phyloP scores from a whole-genome alignment of 1,140 invertebrate genomes.

The Metaphire vulgaris region DNA sequence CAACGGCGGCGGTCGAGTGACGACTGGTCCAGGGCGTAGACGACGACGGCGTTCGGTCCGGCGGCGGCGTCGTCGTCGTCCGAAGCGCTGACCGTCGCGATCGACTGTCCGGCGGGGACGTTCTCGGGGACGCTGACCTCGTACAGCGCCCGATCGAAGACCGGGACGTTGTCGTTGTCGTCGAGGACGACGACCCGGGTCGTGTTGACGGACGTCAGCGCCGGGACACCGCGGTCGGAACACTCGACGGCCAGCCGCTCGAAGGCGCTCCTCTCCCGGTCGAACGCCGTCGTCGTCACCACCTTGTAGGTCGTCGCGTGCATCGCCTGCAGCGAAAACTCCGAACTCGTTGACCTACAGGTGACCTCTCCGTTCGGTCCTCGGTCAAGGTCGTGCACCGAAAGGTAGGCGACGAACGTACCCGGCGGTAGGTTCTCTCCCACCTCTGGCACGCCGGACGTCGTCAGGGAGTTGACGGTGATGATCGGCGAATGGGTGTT shows the following conservation, averaged over 20 bases:
- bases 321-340: conserved; percentile 11
- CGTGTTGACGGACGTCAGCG: conserved; percentile 49
- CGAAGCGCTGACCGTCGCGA: conserved; percentile 69
- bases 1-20: neutral
- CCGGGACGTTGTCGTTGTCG: conserved; percentile 87
- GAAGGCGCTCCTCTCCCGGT: conserved; percentile 73
- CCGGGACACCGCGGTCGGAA: conserved; percentile 38
- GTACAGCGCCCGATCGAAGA: conserved; percentile 81
- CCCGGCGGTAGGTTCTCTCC: conserved; percentile 10
- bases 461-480: conserved; percentile 14
- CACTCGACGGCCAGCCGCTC: conserved; percentile 76
- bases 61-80: neutral
- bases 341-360: neutral
- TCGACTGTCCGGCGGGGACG: conserved; percentile 78
- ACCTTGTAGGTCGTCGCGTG: conserved; percentile 25
- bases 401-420: conserved; percentile 27
- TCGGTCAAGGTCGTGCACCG: conserved; percentile 22
- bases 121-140: conserved; percentile 82
- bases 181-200: conserved; percentile 73
- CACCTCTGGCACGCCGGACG: conserved; percentile 5
- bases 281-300: conserved; percentile 56
- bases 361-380: neutral
- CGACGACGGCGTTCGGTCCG: neutral
- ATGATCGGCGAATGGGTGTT: conserved; percentile 49
- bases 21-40: neutral